phyloP scores from a whole-genome alignment of 2,797 vertebrate species.

The Geotrypetes seraphini region DNA sequence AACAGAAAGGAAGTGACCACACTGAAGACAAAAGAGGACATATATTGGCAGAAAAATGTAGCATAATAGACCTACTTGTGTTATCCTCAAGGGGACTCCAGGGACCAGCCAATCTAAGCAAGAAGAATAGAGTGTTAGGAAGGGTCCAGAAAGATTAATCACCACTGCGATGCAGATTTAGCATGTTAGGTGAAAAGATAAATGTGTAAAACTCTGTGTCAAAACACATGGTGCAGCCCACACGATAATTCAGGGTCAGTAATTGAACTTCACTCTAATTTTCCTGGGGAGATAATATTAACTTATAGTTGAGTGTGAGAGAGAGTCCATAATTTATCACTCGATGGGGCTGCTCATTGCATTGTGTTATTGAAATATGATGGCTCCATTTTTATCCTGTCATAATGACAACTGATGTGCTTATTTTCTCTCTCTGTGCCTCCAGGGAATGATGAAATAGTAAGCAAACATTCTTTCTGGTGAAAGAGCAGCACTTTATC shows the following conservation, averaged over 20 bases:
- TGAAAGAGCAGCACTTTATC: slow-evolving; percentile 83
- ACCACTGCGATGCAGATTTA: slow-evolving; percentile 85
- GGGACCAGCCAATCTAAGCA: slow-evolving; percentile 72
- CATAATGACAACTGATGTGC: slow-evolving; percentile 98
- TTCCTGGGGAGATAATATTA: slow-evolving; percentile 98
- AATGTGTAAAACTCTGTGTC: slow-evolving; percentile 81
- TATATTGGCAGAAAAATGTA: slow-evolving; percentile 72
- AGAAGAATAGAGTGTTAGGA: slow-evolving; percentile 71
- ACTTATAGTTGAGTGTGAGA: slow-evolving; percentile 81
- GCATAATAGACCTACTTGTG: slow-evolving; percentile 69
- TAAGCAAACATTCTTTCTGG: slow-evolving; percentile 90
- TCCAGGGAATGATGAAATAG: slow-evolving; percentile 95
- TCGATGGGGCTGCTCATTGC: slow-evolving; percentile 69
- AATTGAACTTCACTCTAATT: slow-evolving; percentile 97
- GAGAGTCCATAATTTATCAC: slow-evolving; percentile 85
- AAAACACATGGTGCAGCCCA: slow-evolving; percentile 71
- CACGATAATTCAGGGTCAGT: slow-evolving; percentile 81
- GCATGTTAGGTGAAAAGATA: slow-evolving; percentile 82
- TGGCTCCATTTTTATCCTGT: slow-evolving; percentile 97
- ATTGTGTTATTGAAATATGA: slow-evolving; percentile 98
- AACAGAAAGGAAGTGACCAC: too few relatives aligned
- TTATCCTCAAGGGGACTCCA: slow-evolving; percentile 77
- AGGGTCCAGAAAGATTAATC: slow-evolving; percentile 78
- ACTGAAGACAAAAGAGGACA: slow-evolving; percentile 59
- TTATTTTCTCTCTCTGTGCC: slow-evolving; percentile 83